Evolutionary conservation across 1,140 invertebrate species (phyloP).

Genomic region (Pachypeltis micranthus): DNA sequence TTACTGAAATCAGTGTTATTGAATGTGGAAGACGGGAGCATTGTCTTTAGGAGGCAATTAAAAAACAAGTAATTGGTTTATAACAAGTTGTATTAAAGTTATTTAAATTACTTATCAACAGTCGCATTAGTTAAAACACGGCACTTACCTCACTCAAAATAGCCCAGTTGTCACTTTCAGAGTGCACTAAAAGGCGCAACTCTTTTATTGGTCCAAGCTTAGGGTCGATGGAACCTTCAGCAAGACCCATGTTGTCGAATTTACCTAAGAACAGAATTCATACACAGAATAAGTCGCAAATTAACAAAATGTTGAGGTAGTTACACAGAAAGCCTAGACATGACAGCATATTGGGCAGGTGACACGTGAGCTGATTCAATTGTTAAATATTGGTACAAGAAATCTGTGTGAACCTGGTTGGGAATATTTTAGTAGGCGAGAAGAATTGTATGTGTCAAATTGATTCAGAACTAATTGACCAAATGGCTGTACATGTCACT

Average conservation of each 20-base stretch:
- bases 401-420: too few species aligned
- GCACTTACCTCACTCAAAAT: constrained; percentile 72
- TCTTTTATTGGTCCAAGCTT: constrained; percentile 54
- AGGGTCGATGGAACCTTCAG: constrained; percentile 53
- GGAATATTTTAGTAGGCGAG: too few species aligned
- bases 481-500: too few species aligned
- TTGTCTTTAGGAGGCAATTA: background rate
- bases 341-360: too few species aligned
- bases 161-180: constrained; percentile 77
- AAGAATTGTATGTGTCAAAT: too few species aligned
- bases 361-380: too few species aligned
- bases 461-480: too few species aligned
- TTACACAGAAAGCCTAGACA: too few species aligned
- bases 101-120: too few species aligned
- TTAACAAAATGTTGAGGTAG: too few species aligned
- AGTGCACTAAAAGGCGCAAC: constrained; percentile 62
- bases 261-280: constrained; percentile 39
- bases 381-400: too few species aligned
- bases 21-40: background rate
- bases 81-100: background rate
- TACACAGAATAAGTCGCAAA: too few species aligned
- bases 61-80: background rate
- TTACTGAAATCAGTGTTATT: background rate
- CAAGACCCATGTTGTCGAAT: constrained; percentile 68
- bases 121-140: background rate